Evolutionary conservation across 2,113 vertebrate genomes (phyloP), one percentile per base, ranked within the genome.

Genomic region (crab-eating macaque (Macaca fascicularis)): DNA sequence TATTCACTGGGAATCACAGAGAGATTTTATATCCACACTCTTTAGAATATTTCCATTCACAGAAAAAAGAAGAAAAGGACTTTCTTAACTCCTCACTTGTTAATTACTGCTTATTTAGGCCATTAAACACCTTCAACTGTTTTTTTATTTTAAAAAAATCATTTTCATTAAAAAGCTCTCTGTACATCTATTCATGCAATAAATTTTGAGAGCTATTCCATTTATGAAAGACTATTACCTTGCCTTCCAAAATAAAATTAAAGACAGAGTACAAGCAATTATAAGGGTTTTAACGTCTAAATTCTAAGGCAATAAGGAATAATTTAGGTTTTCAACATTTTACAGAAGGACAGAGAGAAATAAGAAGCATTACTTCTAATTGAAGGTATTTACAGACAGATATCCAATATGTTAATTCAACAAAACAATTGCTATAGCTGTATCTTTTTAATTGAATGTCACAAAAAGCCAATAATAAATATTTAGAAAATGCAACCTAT

Each of bases 131-230:
- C 2, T 83, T 67, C 5, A 79, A 32, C 4, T 91, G 27, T 84
- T 94, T 85, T 14, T 35, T 72, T 19, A 32, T 57, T 19, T 25
- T 0, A 48, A 48, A 50, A 50, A 89, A 90, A 72, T 7, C 19
- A 10, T 87, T 72, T 79, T 43, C 86, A 4, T 72, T 92, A 20
- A 93, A 92, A 69, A 5, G 1, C 86, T 83, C 55, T 75, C 35
- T 81, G 4, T 95, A 96, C 94, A 95, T 74, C 1, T 94, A 94
- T 89, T 91, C 76, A 61, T 84, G 16, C 10, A 89, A 74, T 80
- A 72, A 9, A 95, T 95, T 95, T 97, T 84, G 17, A 92, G 30
- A 74, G 8, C 23, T 23, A 8, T 48, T 16, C 0, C 12, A 64
- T 27, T 30, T 81, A 81, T 69, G 1, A 17, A 79, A 84, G 27